Evolutionary conservation across 2,888 invertebrate species (phyloP), one percentile per base, ranked within the genome.

Genomic region (Cantharis lateralis): DNA sequence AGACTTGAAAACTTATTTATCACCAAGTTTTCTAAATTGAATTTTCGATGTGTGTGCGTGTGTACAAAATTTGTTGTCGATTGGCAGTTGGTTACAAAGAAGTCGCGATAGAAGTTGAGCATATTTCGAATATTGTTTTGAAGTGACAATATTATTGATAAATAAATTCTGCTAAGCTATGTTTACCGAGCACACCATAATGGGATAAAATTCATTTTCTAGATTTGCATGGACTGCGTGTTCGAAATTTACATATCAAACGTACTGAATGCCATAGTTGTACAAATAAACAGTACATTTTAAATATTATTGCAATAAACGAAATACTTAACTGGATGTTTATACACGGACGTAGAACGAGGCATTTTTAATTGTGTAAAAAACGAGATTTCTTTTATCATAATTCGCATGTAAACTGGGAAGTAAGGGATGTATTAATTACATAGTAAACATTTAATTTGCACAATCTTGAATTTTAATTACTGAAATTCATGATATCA

Each of bases 321-420:
- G 68, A 62, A 73, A 16, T 62, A 69, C 20, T 15, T 62, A 24
- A 15, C 20, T 24, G 24, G 13, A 18, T 75, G 62, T n/a, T 20
- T 68, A 62, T 18, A 63, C 32, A 61, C 32, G 70, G 62, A 66
- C 62, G 64, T 85, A 82, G 81, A 83, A 83, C 84, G 83, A 80
- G 81, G 72, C 74, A 77, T 78, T 78, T 83, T 83, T 84, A 85
- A 84, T 84, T 85, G 84, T 82, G 82, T 83, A 80, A 82, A 82
- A 81, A 84, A 83, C 81, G 83, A 83, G 82, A 84, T 84, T 85
- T 85, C 83, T 84, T 84, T 85, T 84, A 85, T 84, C 84, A 84
- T 85, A 83, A 84, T 84, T 84, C 84, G 82, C 82, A 81, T 84
- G 85, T 84, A 83, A 85, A 84, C 83, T 80, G 81, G 82, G 77